Conservation (phyloP, 1,140 invertebrate genomes). For the Harlomillsia oculata region DNA sequence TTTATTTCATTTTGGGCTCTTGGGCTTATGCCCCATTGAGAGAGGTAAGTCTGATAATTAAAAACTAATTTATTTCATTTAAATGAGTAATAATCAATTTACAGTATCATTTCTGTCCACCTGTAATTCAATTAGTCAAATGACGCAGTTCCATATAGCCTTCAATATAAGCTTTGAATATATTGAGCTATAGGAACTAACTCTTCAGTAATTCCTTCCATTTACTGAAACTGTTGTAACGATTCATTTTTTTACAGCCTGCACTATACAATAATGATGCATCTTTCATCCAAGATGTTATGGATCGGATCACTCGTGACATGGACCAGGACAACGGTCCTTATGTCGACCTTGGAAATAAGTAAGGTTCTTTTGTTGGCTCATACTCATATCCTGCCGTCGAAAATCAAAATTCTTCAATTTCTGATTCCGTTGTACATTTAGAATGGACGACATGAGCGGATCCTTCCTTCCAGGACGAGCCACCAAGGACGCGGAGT, state of each 20-base stretch:
- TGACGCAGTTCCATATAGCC: neutral
- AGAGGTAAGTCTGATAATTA: constrained; percentile 21
- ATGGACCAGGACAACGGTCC: constrained; percentile 18
- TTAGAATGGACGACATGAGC: constrained; percentile 26
- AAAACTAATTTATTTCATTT: neutral
- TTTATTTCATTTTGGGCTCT: constrained; percentile 9
- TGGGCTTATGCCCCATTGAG: constrained; percentile 30
- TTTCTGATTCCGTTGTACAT: neutral
- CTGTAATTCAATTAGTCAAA: neutral
- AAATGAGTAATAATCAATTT: neutral
- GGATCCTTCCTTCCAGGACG: constrained; percentile 42
- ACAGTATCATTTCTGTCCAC: neutral
- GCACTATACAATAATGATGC: constrained; percentile 18
- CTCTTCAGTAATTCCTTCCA: neutral
- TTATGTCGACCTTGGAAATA: constrained; percentile 27
- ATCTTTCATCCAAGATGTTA: constrained; percentile 31
- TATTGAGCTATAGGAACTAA: neutral
- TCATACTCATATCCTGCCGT: neutral
- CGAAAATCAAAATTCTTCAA: neutral
- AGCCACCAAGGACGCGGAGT: constrained; percentile 46
- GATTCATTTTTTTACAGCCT: constrained; percentile 24
- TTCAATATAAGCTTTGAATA: neutral
- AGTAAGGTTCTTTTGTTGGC: constrained; percentile 17
- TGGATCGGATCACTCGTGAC: constrained; percentile 30
- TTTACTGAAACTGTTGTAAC: too few relatives aligned